Conservation (phyloP, 2,888 invertebrate genomes). For the Drosophila flavopinicola region DNA sequence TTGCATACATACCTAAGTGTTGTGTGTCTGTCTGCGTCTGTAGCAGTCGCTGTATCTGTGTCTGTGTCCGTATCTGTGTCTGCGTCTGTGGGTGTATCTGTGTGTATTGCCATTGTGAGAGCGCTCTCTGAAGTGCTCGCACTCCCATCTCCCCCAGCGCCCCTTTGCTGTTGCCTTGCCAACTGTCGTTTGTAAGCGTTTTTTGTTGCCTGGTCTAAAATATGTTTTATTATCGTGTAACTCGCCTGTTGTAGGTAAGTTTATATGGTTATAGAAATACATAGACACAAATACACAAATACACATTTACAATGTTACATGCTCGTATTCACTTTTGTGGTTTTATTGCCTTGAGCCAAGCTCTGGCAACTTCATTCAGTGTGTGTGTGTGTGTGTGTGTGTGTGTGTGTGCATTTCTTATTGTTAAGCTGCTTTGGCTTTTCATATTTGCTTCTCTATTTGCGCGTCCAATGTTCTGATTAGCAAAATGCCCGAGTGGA, state of each 20-base stretch:
- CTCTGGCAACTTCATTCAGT: conserved; percentile 23
- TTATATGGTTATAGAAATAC: conserved; percentile 38
- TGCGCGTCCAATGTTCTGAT: conserved; percentile 16
- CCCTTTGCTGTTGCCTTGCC: conserved; percentile 38
- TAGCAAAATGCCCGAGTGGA: conserved; percentile 8
- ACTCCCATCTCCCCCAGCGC: not conserved
- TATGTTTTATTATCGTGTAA: conserved; percentile 77
- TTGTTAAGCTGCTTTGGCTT: conserved; percentile 39
- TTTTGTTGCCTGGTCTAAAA: conserved; percentile 62
- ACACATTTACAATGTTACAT: conserved; percentile 9
- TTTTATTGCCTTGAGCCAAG: conserved; percentile 38
- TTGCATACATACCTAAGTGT: conserved; percentile 28
- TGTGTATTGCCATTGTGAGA: conserved; percentile 30
- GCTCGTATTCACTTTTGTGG: conserved; percentile 24
- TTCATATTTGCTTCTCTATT: conserved; percentile 15
- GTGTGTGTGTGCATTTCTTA: conserved; percentile 16
- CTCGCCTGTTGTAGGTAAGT: conserved; percentile 61
- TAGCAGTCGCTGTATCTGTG: not conserved
- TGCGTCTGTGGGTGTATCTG: conserved; percentile 13
- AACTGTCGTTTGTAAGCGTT: conserved; percentile 47
- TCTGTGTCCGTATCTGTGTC: conserved; percentile 2
- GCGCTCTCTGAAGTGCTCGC: conserved; percentile 24
- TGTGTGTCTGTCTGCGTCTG: conserved; percentile 6
- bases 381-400: not conserved
- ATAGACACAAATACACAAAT: conserved; percentile 7